Base-by-base conservation (phyloP, 2,797 vertebrate species). In the Danionella dracula region DNA sequence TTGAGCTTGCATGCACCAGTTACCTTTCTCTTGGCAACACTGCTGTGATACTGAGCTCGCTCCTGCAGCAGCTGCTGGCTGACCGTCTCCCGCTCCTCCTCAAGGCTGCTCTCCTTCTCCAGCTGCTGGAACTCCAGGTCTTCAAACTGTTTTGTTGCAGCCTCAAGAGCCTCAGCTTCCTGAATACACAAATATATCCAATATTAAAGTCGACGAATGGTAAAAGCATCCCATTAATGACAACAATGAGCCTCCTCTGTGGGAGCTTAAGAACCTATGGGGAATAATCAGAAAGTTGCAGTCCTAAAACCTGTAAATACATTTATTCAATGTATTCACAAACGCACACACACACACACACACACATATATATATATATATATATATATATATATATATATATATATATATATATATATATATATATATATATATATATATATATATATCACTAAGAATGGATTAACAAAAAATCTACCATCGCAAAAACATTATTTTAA, bases 81-180 rank as follows among this genome's bases (percentile, higher is more conserved):
- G 1, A 89, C 89, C 0, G 81, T 87, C 84, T 99, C 97, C 0
- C 89, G 79, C 66, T 99, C 96, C 80, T 98, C 97, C 81, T 99
- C 97, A 2, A 92, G 80, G 41, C 90, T 92, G 83, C 95, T 99
- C 73, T 99, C 95, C 38, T 86, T 89, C 83, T 99, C 96, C 84
- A 98, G 87, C 86, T 99, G 97, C 85, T 98, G 96, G 76, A 99
- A 99, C 82, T 99, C 97, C 82, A 98, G 81, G 81, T 99, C 97
- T 76, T 99, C 97, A 49, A 99, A 98, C 68, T 93, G 92, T 74
- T 95, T 97, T 4, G 90, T 89, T 77, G 91, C 93, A 0, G 86
- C 84, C 77, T 99, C 97, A 79, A 99, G 77, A 0, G 66, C 85
- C 59, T 99, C 96, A 0, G 92, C 93, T 31, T 97, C 93, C 96